A percentile compares a stretch with the other conserved stretches of the same genome.
Conservation (phyloP, 2,797 vertebrate genomes). For the Cyprinodon diabolis region DNA sequence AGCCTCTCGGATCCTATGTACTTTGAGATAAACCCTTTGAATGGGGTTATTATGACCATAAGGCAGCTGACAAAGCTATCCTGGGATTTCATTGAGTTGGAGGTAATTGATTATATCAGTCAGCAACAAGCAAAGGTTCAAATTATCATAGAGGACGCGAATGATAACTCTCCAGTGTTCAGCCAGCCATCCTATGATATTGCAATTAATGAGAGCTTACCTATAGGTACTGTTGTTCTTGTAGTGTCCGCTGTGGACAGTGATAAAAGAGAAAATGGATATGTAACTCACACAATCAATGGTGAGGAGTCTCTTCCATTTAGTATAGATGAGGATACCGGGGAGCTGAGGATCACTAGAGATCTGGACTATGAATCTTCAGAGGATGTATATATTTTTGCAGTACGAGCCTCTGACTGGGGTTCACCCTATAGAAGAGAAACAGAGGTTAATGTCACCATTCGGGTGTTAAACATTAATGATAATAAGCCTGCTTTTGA, state of each 20-base stretch:
- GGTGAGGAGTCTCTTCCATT: slow-evolving; percentile 87
- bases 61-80: slow-evolving; percentile 83
- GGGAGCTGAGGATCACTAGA: slow-evolving; percentile 85
- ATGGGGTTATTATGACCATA: slow-evolving; percentile 89
- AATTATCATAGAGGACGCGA: slow-evolving; percentile 88
- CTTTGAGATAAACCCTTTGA: slow-evolving; percentile 89
- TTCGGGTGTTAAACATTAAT: slow-evolving; percentile 91
- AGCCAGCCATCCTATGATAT: slow-evolving; percentile 85
- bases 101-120: slow-evolving; percentile 87
- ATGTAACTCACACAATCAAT: slow-evolving; percentile 89
- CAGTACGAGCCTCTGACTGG: slow-evolving; percentile 94
- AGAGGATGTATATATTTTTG: slow-evolving; percentile 88
- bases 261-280: slow-evolving; percentile 93
- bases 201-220: slow-evolving; percentile 88
- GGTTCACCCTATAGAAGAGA: slow-evolving; percentile 93
- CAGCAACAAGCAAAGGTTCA: slow-evolving; percentile 84
- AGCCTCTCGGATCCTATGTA: slow-evolving; percentile 80
- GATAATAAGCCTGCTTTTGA: slow-evolving; percentile 96
- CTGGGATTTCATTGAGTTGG: slow-evolving; percentile 85
- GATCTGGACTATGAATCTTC: slow-evolving; percentile 93
- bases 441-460: slow-evolving; percentile 89
- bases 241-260: slow-evolving; percentile 87
- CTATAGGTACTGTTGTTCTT: slow-evolving; percentile 84
- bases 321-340: slow-evolving; percentile 86
- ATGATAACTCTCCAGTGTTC: slow-evolving; percentile 91